Percentiles rank a stretch among this genome's conserved stretches.
Conservation (phyloP, 2,113 vertebrate genomes). For the Sinocyclocheilus maitianheensis region DNA sequence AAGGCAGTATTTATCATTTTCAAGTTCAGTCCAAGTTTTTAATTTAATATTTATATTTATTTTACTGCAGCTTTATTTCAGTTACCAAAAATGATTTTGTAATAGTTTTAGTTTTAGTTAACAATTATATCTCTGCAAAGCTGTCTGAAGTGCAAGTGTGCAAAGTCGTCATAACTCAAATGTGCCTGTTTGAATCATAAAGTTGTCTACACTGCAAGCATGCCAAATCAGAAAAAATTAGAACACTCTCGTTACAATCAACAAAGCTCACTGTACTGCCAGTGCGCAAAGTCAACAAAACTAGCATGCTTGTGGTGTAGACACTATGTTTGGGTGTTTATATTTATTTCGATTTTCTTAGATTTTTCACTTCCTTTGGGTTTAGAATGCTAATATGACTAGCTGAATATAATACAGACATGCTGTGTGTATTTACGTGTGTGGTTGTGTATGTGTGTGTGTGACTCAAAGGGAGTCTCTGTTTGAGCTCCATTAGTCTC, state of each 20-base stretch:
- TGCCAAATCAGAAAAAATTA: background rate
- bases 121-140: background rate
- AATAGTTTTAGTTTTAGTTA: background rate
- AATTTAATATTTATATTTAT: background rate
- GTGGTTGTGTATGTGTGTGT: background rate
- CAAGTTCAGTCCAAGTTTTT: background rate
- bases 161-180: background rate
- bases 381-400: background rate
- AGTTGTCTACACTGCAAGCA: background rate
- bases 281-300: background rate
- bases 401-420: background rate
- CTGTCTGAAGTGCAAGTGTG: background rate
- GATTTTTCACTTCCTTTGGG: background rate
- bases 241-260: background rate
- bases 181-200: background rate
- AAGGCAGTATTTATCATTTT: background rate
- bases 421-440: background rate
- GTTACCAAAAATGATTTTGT: background rate
- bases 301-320: too few relatives aligned
- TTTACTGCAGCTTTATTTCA: background rate
- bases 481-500: conserved; percentile 11
- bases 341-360: background rate
- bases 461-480: background rate
- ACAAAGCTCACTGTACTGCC: background rate
- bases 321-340: background rate